These are phyloP conservation scores for Entelurus aequoreus DNA, from an alignment of 2,113 vertebrate genomes.

Conservation along the genomic window DNA sequence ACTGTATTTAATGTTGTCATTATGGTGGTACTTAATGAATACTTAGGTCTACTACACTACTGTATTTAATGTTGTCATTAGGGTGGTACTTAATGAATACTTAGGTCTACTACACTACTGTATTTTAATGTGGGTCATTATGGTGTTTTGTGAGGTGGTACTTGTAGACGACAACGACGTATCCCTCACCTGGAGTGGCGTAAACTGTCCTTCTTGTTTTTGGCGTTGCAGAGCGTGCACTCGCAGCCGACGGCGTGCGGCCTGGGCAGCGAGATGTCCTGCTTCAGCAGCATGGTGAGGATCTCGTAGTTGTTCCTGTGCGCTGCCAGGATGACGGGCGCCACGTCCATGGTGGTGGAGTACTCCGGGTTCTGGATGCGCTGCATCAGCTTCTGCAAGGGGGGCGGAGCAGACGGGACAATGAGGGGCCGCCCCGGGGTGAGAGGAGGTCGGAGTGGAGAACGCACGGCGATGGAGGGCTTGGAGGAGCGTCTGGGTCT, in stretches of 20 bases:
- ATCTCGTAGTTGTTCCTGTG: slow-evolving; percentile 99
- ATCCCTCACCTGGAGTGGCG: slow-evolving; percentile 85
- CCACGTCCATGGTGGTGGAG: slow-evolving; percentile 98
- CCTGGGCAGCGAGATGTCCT: slow-evolving; percentile 93
- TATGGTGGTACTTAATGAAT: too few species aligned
- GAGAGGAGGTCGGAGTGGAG: slow-evolving; percentile 9
- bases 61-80: too few species aligned
- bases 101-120: too few species aligned
- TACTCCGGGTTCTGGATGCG: slow-evolving; percentile 97
- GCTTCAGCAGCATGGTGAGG: slow-evolving; percentile 96
- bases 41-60: too few species aligned
- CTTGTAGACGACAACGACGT: too few species aligned
- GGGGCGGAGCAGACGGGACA: neutral
- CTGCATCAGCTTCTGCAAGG: slow-evolving; percentile 94
- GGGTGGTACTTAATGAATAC: too few species aligned
- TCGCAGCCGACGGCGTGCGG: slow-evolving; percentile 98
- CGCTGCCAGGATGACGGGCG: slow-evolving; percentile 95
- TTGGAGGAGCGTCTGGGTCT: slow-evolving; percentile 88
- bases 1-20: too few species aligned
- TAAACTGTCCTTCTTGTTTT: slow-evolving; percentile 98
- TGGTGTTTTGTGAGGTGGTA: too few species aligned
- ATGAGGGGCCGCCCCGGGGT: neutral
- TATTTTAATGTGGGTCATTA: too few species aligned
- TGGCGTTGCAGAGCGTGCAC: slow-evolving; percentile 93
- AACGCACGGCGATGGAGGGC: slow-evolving; percentile 91